phyloP scores from a whole-genome alignment of 2,113 vertebrate genomes.

The Lophotis ruficrista region DNA sequence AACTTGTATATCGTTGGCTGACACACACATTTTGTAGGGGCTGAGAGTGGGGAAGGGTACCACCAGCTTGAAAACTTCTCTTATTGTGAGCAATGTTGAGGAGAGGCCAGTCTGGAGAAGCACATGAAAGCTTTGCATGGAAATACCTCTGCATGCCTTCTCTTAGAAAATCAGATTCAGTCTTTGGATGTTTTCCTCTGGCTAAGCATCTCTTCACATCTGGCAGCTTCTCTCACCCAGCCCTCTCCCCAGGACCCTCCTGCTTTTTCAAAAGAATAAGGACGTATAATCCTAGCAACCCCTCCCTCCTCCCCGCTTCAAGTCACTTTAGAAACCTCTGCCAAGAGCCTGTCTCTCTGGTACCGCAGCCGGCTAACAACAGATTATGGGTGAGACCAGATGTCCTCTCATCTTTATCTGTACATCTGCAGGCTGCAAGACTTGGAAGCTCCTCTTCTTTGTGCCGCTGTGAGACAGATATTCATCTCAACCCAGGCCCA shows the following conservation, averaged over 20 bases:
- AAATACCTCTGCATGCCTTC: background rate
- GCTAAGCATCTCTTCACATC: constrained; percentile 7
- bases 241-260: background rate
- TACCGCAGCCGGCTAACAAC: background rate
- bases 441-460: background rate
- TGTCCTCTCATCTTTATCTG: constrained; percentile 21
- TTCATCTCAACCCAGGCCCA: background rate
- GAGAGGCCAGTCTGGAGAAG: background rate
- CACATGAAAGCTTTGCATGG: background rate
- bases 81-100: background rate
- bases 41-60: background rate
- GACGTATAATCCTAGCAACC: background rate
- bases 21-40: background rate
- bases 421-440: background rate
- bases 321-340: constrained; percentile 10
- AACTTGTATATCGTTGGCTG: background rate
- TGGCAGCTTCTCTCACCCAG: background rate
- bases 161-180: background rate
- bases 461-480: background rate
- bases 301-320: background rate
- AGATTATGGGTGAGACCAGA: background rate
- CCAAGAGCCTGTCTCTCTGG: constrained; percentile 2
- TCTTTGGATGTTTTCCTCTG: background rate
- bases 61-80: background rate
- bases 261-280: background rate